Evolutionary conservation across 2,888 invertebrate species (phyloP), one percentile per base, ranked within the genome.

Genomic region (Pyralis farinalis): DNA sequence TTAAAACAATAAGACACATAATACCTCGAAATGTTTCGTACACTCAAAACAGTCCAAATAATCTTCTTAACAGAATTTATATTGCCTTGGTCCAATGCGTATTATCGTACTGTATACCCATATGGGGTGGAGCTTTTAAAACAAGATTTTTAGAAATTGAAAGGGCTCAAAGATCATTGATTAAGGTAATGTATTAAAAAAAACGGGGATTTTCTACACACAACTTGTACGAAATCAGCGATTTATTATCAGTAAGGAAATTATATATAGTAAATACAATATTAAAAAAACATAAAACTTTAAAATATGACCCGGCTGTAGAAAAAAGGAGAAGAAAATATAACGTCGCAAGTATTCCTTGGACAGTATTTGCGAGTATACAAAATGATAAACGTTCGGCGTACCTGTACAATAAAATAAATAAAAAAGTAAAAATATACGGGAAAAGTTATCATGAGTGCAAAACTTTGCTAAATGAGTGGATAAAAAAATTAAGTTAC

Each of bases 251-350:
- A 3, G 29, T 29, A 7, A n/a, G 29, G 7, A n/a, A 29, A 10
- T 6, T 29, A 29, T 16, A 16, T 4, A 16, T 16, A 16, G 9
- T 29, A 6, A 3, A 29, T 10, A 29, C 10, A 10, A 29, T 29
- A 10, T 29, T 29, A 10, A 4, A 29, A 10, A 29, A n/a, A 29
- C 29, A 29, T 11, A 29, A 9, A 11, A 29, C 2, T 10, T 9
- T 10, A n/a, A 9, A 9, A 10, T 29, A 10, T 29, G 10, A 29
- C 10, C 10, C 29, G 10, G 6, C 9, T 10, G 6, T 11, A 7
- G 12, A 34, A 25, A 34, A 25, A 12, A 34, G 25, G 12, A 34
- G 34, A 34, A 11, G 34, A n/a, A 25, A 34, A 34, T 11, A 34
- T 7, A 34, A 12, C 5, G 22, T 25, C n/a, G 12, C 22, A 25